Conservation (phyloP, 2,113 vertebrate species). For the Pterophyllum scalare region DNA sequence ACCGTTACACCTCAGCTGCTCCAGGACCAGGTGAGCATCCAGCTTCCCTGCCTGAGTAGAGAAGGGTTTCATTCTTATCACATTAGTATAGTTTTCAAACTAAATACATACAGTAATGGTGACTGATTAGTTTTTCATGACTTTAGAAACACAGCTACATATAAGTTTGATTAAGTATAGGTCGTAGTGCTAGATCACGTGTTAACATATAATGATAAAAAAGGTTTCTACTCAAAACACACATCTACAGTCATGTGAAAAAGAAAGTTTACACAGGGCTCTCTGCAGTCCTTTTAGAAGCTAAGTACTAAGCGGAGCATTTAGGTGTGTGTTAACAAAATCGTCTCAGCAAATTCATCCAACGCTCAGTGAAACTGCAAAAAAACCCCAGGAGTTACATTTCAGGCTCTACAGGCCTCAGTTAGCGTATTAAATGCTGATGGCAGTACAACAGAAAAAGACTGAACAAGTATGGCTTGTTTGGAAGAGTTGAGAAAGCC, state of each 20-base stretch:
- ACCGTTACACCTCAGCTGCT: constrained; percentile 96
- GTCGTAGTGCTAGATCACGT: background rate
- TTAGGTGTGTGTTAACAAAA: too few relatives aligned
- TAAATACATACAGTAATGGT: background rate
- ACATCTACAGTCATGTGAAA: background rate
- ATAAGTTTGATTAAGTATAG: rapidly evolving
- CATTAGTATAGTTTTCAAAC: background rate
- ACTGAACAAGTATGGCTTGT: too few relatives aligned
- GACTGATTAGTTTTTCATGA: background rate
- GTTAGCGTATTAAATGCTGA: too few relatives aligned
- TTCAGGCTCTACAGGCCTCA: too few relatives aligned
- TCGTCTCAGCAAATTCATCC: too few relatives aligned
- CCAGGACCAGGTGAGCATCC: constrained; percentile 93
- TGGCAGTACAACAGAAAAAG: too few relatives aligned
- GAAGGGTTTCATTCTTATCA: background rate
- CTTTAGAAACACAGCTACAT: background rate
- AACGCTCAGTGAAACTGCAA: too few relatives aligned
- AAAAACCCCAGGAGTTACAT: too few relatives aligned
- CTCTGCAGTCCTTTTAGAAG: rapidly evolving
- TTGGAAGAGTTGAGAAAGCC: too few relatives aligned
- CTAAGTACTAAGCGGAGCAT: background rate
- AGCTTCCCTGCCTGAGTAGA: constrained; percentile 90
- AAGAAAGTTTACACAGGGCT: background rate
- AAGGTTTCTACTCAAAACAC: background rate
- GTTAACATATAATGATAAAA: background rate